Percentiles rank a stretch among this genome's conserved stretches.
Conservation (phyloP, 2,888 invertebrate species). For the Auanema sp. region DNA sequence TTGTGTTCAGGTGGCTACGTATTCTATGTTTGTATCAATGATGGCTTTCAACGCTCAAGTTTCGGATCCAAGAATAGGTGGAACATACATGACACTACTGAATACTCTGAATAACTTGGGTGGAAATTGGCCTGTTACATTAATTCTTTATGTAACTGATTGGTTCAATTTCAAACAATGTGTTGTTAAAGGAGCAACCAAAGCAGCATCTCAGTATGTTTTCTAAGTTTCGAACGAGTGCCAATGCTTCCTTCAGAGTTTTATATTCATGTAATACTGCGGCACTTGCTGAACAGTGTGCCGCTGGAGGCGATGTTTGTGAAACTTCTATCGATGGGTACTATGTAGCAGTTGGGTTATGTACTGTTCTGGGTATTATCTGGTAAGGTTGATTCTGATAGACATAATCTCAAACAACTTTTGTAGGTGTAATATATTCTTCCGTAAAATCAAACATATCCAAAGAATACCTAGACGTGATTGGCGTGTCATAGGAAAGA, state of each 20-base stretch:
- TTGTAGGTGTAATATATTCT: constrained; percentile 56
- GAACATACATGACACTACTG: constrained; percentile 97
- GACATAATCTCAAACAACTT: not conserved
- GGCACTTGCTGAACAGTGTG: constrained; percentile 53
- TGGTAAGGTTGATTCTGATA: constrained; percentile 38
- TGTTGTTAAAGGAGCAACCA: constrained; percentile 47
- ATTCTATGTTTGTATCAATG: constrained; percentile 93
- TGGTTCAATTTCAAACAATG: constrained; percentile 62
- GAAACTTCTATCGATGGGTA: constrained; percentile 58
- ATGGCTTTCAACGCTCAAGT: constrained; percentile 98
- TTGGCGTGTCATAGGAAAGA: constrained; percentile 56
- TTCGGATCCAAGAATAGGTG: constrained; percentile 89
- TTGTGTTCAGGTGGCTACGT: constrained; percentile 78
- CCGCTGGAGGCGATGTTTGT: constrained; percentile 58
- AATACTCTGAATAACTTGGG: constrained; percentile 95
- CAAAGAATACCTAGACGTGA: constrained; percentile 61
- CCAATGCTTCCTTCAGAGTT: constrained; percentile 42
- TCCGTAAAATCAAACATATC: constrained; percentile 54
- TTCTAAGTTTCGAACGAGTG: no score
- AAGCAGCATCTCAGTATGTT: constrained; percentile 24
- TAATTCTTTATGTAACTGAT: constrained; percentile 57
- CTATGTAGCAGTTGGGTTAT: constrained; percentile 58
- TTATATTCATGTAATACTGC: constrained; percentile 56
- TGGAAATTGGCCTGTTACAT: constrained; percentile 84
- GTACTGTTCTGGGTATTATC: constrained; percentile 55